Evolutionary conservation across 1,140 invertebrate genomes (phyloP), one percentile per base, ranked within the genome.

Genomic region (Drosophila eugracilis): DNA sequence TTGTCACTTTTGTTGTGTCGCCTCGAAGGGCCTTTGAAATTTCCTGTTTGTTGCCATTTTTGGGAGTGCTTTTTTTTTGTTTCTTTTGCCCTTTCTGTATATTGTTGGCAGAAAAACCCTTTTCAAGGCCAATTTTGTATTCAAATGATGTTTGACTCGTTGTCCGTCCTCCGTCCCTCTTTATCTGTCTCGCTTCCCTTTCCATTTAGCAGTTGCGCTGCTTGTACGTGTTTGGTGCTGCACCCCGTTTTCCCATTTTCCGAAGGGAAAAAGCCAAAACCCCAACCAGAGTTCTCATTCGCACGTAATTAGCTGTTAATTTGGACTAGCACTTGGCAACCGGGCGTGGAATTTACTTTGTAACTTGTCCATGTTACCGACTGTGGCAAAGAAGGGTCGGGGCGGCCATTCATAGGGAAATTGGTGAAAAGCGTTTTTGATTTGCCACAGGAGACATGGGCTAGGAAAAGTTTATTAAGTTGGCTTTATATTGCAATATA

Each of bases 301-400:
- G 74, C 78, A 83, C 78, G 74, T 83, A 83, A 83, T 83, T 83
- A 83, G 74, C 78, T 83, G 78, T 83, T 81, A 83, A 81, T 81
- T 83, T 81, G 69, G 67, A 45, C 52, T 52, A 52, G 63, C 71
- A 69, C 57, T 75, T 75, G 71, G 57, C 71, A 75, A 54, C 59
- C 55, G 76, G 78, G 63, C 58, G 58, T 54, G 52, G 59, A 71
- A 75, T 76, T 75, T 75, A 60, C 77, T 72, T 81, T 81, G 53
- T 57, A 67, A 67, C 60, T 67, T 67, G 30, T 19, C 50, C 60
- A 67, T 67, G 49, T 44, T 67, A 41, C 22, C 14, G 22, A 28
- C 7, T 28, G n/a, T 28, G 15, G 44, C 26, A 39, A 19, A 41
- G 26, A 26, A n/a, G n/a, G n/a, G n/a, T n/a, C n/a, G n/a, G n/a